Evolutionary conservation across 2,797 vertebrate species (phyloP), one percentile per base, ranked within the genome.

Genomic region (Loriculus beryllinus): DNA sequence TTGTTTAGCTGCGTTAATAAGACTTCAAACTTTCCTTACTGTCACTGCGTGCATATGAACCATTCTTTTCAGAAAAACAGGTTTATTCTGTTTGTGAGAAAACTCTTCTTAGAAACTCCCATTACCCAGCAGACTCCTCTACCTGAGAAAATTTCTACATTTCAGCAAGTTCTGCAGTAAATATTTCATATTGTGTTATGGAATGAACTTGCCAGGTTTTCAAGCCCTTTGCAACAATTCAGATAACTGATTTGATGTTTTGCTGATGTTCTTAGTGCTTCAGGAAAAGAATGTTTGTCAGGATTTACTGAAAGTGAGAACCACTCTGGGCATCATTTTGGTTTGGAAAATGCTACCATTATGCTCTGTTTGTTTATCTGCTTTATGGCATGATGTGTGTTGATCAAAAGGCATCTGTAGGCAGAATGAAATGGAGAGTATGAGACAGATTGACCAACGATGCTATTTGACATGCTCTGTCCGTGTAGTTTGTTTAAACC

Each of bases 1-100:
- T 96, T 94, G 76, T 93, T 94, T 94, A 74, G 42, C 72, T 84
- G 67, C 59, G 59, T 91, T 87, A 92, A 72, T 91, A 86, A 87
- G 3, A 87, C 82, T 83, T 81, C 76, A 81, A 65, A 82, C 62
- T 80, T 43, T 22, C 91, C 75, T 57, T 86, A 69, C 54, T 86
- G 76, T 85, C 47, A 14, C 63, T 84, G 80, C 63, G 92, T 89
- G 42, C 18, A 60, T 75, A 93, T 39, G 69, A 93, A 48, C 65
- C 2, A 40, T 22, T 39, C 77, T 65, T 83, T 88, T 52, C 71
- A 75, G 72, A 71, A 91, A 83, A 78, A 1, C 31, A 59, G 18
- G 69, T 51, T 81, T 67, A 71, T 86, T 80, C 6, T 71, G 8
- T 65, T 51, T 0, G 31, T 51, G 22, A 89, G 75, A 76, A 90